Conservation (phyloP, 2,888 invertebrate species). For the Terebella lapidaria region DNA sequence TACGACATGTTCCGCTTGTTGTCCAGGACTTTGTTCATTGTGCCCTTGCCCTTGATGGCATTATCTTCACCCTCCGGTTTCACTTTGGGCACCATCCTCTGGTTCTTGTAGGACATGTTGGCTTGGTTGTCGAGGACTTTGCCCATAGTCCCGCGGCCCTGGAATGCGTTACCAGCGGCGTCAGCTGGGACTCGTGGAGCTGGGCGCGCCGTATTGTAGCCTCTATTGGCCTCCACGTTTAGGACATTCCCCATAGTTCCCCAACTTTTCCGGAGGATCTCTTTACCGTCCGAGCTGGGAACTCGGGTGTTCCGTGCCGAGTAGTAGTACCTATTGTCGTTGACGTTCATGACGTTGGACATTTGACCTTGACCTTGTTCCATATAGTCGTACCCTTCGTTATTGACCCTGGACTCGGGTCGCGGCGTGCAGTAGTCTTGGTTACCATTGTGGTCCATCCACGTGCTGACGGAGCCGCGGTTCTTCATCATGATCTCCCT, state of each 20-base stretch:
- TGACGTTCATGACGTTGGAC: constrained; percentile 6
- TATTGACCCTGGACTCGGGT: background rate
- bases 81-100: constrained; percentile 6
- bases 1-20: background rate
- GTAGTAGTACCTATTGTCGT: constrained; percentile 11
- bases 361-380: constrained; percentile 2
- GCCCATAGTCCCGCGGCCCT: constrained; percentile 7
- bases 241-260: constrained; percentile 8
- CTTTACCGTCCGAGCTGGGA: background rate
- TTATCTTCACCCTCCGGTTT: constrained; percentile 11
- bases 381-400: background rate
- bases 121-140: constrained; percentile 1
- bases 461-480: constrained; percentile 8
- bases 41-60: constrained; percentile 12
- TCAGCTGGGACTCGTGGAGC: constrained; percentile 7
- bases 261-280: background rate
- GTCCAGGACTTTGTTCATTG: constrained; percentile 13
- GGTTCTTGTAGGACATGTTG: constrained; percentile 10
- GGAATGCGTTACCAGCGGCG: background rate
- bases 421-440: constrained; percentile 7
- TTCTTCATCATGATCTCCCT: constrained; percentile 8
- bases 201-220: constrained; percentile 11
- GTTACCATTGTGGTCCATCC: constrained; percentile 11
- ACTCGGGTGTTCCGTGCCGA: constrained; percentile 3
- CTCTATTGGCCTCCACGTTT: constrained; percentile 9